Conservation (phyloP, 2,797 vertebrate genomes). For the Morus bassanus region DNA sequence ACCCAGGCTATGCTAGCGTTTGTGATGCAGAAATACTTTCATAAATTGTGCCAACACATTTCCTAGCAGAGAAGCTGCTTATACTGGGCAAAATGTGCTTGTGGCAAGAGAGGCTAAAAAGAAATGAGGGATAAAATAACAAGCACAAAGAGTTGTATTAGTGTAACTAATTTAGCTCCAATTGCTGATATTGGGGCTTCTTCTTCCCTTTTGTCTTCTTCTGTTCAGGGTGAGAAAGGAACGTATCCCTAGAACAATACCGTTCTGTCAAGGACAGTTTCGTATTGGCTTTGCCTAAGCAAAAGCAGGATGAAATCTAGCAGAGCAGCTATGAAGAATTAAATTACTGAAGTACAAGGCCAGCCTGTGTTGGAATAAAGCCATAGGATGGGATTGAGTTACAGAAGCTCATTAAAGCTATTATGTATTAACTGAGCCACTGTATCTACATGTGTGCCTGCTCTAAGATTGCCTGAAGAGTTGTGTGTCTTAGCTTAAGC, state of each 20-base stretch:
- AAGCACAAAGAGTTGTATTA: not conserved
- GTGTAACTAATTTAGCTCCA: constrained; percentile 8
- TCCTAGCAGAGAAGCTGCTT: not conserved
- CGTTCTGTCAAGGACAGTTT: not conserved
- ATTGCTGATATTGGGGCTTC: not conserved
- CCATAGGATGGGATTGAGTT: not conserved
- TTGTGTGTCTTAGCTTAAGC: not conserved
- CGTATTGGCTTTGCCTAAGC: not conserved
- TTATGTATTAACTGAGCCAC: not conserved
- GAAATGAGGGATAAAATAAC: constrained; percentile 16
- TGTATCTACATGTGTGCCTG: not conserved
- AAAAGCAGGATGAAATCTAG: constrained; percentile 1
- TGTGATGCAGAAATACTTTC: not conserved
- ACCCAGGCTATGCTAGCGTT: not conserved
- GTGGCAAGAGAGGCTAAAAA: not conserved
- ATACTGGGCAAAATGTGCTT: not conserved
- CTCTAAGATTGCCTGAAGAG: not conserved
- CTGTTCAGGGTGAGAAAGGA: not conserved
- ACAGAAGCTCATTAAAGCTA: not conserved
- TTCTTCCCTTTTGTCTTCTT: not conserved
- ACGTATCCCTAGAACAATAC: not conserved
- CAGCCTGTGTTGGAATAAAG: not conserved
- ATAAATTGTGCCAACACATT: not conserved
- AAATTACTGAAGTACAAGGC: not conserved
- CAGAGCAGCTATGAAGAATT: not conserved